Conservation (phyloP, 2,797 vertebrate genomes). For the Masticophis lateralis region DNA sequence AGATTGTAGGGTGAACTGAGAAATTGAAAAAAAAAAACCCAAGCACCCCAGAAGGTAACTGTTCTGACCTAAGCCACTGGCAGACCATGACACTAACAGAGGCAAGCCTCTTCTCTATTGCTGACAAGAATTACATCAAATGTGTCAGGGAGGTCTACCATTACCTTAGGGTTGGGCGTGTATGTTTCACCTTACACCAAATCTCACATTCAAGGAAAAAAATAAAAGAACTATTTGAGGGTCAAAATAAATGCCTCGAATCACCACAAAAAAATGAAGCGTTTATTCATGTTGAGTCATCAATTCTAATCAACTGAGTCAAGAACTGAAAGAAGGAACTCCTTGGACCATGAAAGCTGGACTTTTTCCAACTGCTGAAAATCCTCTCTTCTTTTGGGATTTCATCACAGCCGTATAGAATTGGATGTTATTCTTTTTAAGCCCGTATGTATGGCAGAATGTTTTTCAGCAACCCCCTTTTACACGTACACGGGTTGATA, state of each 20-base stretch:
- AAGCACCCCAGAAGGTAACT: background rate
- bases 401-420: background rate
- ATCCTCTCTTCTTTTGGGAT: background rate
- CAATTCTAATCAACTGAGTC: background rate
- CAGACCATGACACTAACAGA: too few relatives aligned
- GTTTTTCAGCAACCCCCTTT: background rate
- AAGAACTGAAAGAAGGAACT: background rate
- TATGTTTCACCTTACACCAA: background rate
- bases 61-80: too few relatives aligned
- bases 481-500: background rate
- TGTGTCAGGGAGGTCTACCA: background rate
- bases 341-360: background rate
- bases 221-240: background rate
- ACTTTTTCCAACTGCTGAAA: background rate
- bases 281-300: background rate
- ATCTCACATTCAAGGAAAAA: background rate
- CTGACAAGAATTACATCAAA: background rate
- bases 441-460: background rate
- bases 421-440: background rate
- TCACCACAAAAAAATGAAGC: background rate
- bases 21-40: background rate
- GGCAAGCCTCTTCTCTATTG: background rate
- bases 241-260: background rate
- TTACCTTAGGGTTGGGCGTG: background rate
- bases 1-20: background rate